Evolutionary conservation across 2,888 invertebrate genomes (phyloP), one percentile per base, ranked within the genome.

Genomic region (Chorisops tibialis): DNA sequence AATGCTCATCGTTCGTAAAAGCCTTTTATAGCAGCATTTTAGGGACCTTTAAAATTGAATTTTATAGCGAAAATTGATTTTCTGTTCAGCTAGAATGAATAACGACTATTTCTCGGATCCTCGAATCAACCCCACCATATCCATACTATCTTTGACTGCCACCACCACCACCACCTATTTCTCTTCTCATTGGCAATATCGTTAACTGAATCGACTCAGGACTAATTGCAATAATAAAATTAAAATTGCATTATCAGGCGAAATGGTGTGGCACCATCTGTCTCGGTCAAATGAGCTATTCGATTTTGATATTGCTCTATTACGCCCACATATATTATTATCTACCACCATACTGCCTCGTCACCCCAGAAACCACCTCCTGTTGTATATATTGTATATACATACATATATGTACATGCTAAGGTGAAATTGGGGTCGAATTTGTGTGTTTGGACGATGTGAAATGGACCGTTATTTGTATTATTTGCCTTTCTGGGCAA

Each of bases 211-310:
- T 56, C 45, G 56, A 56, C 18, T 56, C 19, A 11, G n/a, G 30
- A n/a, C 43, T 56, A 56, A 56, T 45, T 56, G 56, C 16, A 45
- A 30, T 56, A 56, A 45, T 56, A 56, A 56, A 56, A 56, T 56
- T 35, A 45, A 56, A 56, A 56, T 45, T 56, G 56, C 56, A 43
- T 45, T 56, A 30, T 56, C 43, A 56, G 43, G 24, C 18, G 52
- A 54, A 41, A 41, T 41, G 4, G 9, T 12, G 19, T 14, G 52
- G 52, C 14, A 54, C 21, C 52, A 54, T 54, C 22, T 54, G 52
- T 21, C 41, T 41, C n/a, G 39, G 35, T 16, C 22, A 52, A 52
- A 54, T 54, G 52, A 54, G 22, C 41, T 54, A 54, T 54, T 41
- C 21, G n/a, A 21, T 39, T 41, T 41, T 54, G 41, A 54, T 54